Evolutionary conservation across 2,113 vertebrate species (phyloP).

Genomic region (Verasper variegatus): DNA sequence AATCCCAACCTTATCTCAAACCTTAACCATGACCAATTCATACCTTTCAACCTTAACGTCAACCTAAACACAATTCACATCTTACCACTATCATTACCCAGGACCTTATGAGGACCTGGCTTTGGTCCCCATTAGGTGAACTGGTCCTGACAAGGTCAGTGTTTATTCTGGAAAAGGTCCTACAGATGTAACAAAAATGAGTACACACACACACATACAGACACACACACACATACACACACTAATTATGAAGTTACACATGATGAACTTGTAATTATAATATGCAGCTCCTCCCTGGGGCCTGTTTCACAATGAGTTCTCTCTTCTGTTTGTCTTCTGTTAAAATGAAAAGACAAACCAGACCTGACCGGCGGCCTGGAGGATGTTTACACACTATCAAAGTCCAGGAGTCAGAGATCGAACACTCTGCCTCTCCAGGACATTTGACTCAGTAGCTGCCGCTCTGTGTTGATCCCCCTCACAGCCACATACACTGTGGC

Average conservation of each 20-base stretch:
- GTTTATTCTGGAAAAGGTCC: too few relatives aligned
- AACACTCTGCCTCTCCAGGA: constrained; percentile 1
- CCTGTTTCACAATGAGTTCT: background rate
- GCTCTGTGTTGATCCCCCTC: background rate
- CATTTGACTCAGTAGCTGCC: background rate
- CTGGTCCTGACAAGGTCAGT: too few relatives aligned
- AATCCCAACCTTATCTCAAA: too few relatives aligned
- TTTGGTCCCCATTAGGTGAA: too few relatives aligned
- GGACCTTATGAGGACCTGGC: too few relatives aligned
- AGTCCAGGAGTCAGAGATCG: constrained; percentile 56
- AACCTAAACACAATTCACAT: too few relatives aligned
- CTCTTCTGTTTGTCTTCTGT: background rate
- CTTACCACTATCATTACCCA: too few relatives aligned
- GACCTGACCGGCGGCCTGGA: background rate
- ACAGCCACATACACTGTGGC: background rate
- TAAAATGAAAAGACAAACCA: constrained; percentile 12
- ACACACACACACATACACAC: background rate
- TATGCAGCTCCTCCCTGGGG: background rate
- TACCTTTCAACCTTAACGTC: too few relatives aligned
- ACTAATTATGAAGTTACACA: background rate
- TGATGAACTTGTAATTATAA: background rate
- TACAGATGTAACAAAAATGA: too few relatives aligned
- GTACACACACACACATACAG: background rate
- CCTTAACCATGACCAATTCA: too few relatives aligned
- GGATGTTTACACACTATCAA: constrained; percentile 50